phyloP scores from a whole-genome alignment of 1,140 invertebrate genomes.

The Lepidurus packardi region DNA sequence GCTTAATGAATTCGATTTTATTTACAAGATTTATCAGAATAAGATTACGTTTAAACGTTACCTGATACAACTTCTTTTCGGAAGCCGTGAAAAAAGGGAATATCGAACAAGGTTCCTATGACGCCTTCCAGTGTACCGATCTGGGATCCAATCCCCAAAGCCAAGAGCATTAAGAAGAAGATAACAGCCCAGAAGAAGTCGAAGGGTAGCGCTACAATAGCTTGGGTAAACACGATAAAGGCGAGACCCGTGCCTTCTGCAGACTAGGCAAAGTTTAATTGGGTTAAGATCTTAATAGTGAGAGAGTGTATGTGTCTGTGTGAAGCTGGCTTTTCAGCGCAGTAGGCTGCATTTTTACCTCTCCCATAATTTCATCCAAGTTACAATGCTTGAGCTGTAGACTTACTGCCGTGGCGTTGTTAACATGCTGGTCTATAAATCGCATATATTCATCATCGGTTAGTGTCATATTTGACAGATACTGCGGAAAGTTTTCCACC shows the following conservation, averaged over 20 bases:
- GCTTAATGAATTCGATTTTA: too few relatives aligned
- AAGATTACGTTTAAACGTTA: conserved; percentile 39
- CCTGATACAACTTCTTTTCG: conserved; percentile 81
- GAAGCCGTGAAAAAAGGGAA: conserved; percentile 78
- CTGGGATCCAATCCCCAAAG: conserved; percentile 81
- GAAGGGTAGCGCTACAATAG: conserved; percentile 80
- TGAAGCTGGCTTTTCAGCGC: neutral
- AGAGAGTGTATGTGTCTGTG: neutral
- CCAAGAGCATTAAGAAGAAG: conserved; percentile 87
- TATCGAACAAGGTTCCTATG: conserved; percentile 86
- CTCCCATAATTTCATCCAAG: conserved; percentile 33
- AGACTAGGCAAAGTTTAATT: conserved; percentile 53
- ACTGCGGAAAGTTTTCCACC: conserved; percentile 40
- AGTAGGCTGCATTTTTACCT: conserved; percentile 23
- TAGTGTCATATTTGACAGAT: neutral
- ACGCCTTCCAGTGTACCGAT: conserved; percentile 89
- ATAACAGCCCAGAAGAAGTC: conserved; percentile 88
- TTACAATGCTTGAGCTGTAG: conserved; percentile 28
- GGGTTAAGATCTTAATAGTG: neutral
- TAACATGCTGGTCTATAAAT: conserved; percentile 8
- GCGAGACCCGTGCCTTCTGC: conserved; percentile 89
- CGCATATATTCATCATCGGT: neutral
- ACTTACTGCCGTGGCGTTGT: conserved; percentile 6
- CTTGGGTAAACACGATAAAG: conserved; percentile 87
- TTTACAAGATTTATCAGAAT: too few relatives aligned